These are phyloP conservation scores for Conus betulinus DNA, from an alignment of 1,140 invertebrate species.

Conservation along the genomic window DNA sequence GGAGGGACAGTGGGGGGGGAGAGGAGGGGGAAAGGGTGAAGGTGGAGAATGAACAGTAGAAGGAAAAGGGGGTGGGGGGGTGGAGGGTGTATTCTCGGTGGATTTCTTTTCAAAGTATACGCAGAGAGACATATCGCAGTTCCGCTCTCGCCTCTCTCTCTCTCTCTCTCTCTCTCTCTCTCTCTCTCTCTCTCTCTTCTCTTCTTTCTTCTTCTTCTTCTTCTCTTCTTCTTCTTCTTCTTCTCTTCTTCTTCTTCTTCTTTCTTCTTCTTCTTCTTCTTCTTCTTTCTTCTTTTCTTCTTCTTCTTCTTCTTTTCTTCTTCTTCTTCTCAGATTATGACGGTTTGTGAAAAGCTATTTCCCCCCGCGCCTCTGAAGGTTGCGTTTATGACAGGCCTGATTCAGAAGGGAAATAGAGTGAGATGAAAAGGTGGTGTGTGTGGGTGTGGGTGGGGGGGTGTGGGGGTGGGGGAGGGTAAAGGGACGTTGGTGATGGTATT, in stretches of 20 bases:
- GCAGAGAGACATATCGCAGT: no score
- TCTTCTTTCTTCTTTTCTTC: neutral
- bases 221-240: neutral
- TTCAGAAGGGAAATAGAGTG: neutral
- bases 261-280: neutral
- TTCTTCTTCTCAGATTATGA: neutral
- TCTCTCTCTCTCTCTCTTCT: conserved; percentile 1
- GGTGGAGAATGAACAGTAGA: no score
- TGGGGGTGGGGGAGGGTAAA: no score
- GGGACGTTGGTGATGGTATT: no score
- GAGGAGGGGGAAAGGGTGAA: no score
- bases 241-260: neutral
- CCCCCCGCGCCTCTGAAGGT: neutral
- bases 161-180: conserved; percentile 20
- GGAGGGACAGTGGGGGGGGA: no score
- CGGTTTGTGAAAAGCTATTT: neutral
- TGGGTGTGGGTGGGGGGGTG: no score
- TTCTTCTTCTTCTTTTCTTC: neutral
- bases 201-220: neutral
- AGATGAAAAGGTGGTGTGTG: no score
- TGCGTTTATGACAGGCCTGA: no score
- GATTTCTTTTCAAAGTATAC: no score
- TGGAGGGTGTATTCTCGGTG: neutral
- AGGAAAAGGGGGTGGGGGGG: no score
- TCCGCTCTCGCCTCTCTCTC: neutral